Evolutionary conservation across 2,113 vertebrate genomes (phyloP).

Genomic region (Seriola rivoliana): DNA sequence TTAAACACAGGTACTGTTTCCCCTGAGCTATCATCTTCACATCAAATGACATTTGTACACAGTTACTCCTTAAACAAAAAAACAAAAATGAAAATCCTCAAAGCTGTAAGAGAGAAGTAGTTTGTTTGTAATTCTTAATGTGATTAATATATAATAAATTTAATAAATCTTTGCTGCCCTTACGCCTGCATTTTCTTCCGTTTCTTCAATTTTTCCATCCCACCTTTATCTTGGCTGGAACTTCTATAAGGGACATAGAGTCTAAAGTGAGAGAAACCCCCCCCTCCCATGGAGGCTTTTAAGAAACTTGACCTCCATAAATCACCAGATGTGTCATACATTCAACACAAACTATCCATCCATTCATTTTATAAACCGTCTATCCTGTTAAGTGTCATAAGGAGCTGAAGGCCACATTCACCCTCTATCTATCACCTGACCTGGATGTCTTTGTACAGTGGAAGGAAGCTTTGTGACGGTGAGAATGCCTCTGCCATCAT

Average conservation of each 20-base stretch:
- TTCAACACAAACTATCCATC: no score
- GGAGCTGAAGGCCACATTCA: not conserved
- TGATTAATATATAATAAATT: not conserved
- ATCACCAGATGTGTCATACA: no score
- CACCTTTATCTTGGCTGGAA: not conserved
- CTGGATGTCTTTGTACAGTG: not conserved
- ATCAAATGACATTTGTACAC: not conserved
- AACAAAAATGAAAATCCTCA: not conserved
- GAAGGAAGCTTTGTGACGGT: not conserved
- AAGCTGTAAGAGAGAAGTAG: not conserved
- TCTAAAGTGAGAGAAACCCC: no score
- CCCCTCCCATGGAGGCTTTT: not conserved
- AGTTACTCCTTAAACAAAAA: not conserved
- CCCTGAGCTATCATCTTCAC: not conserved
- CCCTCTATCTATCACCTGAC: no score
- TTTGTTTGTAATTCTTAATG: not conserved
- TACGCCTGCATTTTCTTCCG: not conserved
- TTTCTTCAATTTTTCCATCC: not conserved
- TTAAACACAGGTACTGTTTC: not conserved
- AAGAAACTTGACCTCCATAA: not conserved
- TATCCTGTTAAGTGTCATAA: not conserved
- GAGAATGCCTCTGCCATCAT: not conserved
- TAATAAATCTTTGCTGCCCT: not conserved
- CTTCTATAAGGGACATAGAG: not conserved
- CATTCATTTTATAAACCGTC: no score